Percentiles rank a stretch among this genome's conserved stretches.
These are phyloP conservation scores for Hipposideros larvatus DNA, from an alignment of 2,797 vertebrate species.

Conservation along the genomic window DNA sequence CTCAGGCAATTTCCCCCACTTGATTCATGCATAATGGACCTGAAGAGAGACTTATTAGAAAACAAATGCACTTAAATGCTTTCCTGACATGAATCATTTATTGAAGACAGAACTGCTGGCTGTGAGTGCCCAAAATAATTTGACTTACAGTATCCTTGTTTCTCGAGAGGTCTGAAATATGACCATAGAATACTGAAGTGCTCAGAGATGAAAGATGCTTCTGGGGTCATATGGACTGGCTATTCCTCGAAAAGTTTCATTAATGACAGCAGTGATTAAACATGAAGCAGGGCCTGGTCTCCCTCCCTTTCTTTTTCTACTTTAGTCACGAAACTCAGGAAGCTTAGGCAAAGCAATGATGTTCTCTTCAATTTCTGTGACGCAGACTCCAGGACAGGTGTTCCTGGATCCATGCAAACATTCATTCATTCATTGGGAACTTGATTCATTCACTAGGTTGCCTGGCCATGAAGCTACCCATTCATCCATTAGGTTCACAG, in stretches of 20 bases:
- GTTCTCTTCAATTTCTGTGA: neutral
- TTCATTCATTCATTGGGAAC: neutral
- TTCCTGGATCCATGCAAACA: neutral
- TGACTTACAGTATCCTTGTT: constrained; percentile 66
- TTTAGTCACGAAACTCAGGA: neutral
- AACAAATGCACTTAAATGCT: constrained; percentile 54
- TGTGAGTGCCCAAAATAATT: constrained; percentile 61
- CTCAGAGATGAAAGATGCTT: neutral
- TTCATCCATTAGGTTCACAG: neutral
- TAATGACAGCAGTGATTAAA: neutral
- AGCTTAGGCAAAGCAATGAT: neutral
- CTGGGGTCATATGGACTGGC: neutral
- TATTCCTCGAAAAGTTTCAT: constrained; percentile 53
- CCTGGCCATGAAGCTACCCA: neutral
- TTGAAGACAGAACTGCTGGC: constrained; percentile 32
- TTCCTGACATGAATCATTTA: constrained; percentile 81
- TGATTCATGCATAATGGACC: constrained; percentile 62
- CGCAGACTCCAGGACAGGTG: neutral
- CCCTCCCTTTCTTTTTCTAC: neutral
- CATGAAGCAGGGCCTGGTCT: fast-evolving
- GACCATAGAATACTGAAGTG: neutral
- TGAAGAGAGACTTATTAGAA: constrained; percentile 35
- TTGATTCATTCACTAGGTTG: neutral
- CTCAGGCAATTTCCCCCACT: constrained; percentile 15
- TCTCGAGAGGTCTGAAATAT: constrained; percentile 31